These are phyloP conservation scores for Aporophyla nigra DNA, from an alignment of 2,888 invertebrate genomes.

Conservation along the genomic window DNA sequence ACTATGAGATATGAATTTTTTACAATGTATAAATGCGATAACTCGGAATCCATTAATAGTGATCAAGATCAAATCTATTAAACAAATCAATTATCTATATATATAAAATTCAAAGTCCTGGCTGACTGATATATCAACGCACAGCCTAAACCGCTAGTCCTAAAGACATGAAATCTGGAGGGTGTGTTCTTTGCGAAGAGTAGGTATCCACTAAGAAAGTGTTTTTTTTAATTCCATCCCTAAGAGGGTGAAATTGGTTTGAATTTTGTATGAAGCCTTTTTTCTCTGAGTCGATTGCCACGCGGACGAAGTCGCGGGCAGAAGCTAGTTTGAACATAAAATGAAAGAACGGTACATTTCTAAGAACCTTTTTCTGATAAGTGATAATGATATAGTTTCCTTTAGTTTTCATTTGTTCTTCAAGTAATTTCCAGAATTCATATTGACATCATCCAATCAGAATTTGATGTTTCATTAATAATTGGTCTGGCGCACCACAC, in stretches of 20 bases:
- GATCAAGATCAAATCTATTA: constrained; percentile 43
- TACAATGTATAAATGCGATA: constrained; percentile 45
- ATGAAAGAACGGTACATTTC: background rate
- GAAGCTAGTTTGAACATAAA: too few species aligned
- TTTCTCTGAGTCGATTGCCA: too few species aligned
- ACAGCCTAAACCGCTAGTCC: too few species aligned
- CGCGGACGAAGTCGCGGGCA: too few species aligned
- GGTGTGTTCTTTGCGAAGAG: too few species aligned
- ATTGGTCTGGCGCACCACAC: constrained; percentile 84
- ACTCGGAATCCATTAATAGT: constrained; percentile 59
- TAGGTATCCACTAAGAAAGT: too few species aligned
- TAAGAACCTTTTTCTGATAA: background rate
- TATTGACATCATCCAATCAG: background rate
- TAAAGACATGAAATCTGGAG: too few species aligned
- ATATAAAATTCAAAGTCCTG: too few species aligned
- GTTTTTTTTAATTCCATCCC: too few species aligned
- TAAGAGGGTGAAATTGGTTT: too few species aligned
- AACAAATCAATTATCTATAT: constrained; percentile 22
- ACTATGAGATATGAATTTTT: constrained; percentile 38
- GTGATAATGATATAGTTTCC: background rate
- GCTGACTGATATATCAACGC: too few species aligned
- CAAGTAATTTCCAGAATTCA: background rate
- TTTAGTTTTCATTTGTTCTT: background rate
- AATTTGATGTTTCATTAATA: constrained; percentile 60
- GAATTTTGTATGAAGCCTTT: too few species aligned